Percentiles rank a stretch among this genome's conserved stretches.
Conservation (phyloP, 2,888 invertebrate species). For the Deladenus siricidicola region DNA sequence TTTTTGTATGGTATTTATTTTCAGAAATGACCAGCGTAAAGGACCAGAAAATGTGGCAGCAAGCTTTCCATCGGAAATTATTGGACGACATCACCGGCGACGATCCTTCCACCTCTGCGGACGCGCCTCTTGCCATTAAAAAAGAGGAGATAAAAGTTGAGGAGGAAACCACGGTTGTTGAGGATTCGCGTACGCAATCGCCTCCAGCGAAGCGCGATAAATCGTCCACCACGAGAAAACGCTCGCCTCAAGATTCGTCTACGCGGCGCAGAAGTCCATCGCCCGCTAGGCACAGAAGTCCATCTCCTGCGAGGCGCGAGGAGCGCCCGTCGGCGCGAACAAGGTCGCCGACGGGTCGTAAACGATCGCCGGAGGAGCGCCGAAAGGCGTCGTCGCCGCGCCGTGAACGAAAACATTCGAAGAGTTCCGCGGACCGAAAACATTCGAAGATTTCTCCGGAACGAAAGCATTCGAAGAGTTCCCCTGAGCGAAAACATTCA, state of each 20-base stretch:
- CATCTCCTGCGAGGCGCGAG: not conserved
- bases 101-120: not conserved
- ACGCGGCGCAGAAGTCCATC: not conserved
- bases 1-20: slow-evolving; percentile 6
- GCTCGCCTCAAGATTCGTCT: not conserved
- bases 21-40: slow-evolving; percentile 35
- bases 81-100: slow-evolving; percentile 34
- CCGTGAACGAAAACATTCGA: too few species aligned
- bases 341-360: too few species aligned
- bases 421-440: not conserved
- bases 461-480: not conserved
- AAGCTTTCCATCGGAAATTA: slow-evolving; percentile 37
- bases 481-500: too few species aligned
- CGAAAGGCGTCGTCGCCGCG: not conserved
- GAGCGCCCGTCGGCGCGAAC: too few species aligned
- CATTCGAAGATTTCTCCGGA: not conserved
- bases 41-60: slow-evolving; percentile 45
- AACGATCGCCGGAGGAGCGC: too few species aligned
- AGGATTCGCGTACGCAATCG: not conserved
- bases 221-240: not conserved
- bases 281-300: not conserved
- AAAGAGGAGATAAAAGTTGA: not conserved
- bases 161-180: not conserved
- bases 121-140: not conserved
- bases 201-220: not conserved